These are phyloP conservation scores for Circaetus cinerascens DNA, from an alignment of 2,113 vertebrate genomes.

Conservation along the genomic window DNA sequence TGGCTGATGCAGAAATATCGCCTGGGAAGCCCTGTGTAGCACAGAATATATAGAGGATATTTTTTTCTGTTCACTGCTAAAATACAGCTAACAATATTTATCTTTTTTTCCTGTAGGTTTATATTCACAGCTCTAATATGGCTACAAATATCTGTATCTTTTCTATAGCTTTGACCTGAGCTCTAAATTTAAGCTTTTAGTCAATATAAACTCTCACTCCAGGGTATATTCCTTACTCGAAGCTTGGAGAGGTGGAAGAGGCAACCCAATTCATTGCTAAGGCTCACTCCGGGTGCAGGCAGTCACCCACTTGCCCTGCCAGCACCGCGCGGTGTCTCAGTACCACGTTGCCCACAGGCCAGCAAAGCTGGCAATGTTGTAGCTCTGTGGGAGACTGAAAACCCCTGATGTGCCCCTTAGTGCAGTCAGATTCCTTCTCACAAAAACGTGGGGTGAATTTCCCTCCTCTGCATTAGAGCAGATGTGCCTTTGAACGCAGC, in stretches of 20 bases:
- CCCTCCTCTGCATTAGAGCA: background rate
- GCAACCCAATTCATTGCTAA: background rate
- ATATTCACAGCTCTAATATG: background rate
- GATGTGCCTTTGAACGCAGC: fast-evolving
- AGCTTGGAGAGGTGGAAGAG: background rate
- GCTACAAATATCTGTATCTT: background rate
- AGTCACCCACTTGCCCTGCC: background rate
- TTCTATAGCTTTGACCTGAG: background rate
- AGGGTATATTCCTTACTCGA: background rate
- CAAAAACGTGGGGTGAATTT: background rate
- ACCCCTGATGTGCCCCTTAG: background rate
- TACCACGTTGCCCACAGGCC: too few species aligned
- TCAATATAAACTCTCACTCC: background rate
- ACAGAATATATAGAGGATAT: background rate
- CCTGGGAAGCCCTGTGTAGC: background rate
- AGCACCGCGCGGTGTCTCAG: fast-evolving
- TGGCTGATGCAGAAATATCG: background rate
- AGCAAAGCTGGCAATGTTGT: background rate
- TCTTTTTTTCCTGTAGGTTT: background rate
- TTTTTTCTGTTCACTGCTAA: background rate
- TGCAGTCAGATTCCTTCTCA: background rate
- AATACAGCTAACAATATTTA: background rate
- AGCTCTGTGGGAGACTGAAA: background rate
- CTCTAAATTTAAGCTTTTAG: background rate
- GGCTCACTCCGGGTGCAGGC: background rate